Conservation (phyloP, 2,888 invertebrate species). For the Pycnomerus fuliginosus region DNA sequence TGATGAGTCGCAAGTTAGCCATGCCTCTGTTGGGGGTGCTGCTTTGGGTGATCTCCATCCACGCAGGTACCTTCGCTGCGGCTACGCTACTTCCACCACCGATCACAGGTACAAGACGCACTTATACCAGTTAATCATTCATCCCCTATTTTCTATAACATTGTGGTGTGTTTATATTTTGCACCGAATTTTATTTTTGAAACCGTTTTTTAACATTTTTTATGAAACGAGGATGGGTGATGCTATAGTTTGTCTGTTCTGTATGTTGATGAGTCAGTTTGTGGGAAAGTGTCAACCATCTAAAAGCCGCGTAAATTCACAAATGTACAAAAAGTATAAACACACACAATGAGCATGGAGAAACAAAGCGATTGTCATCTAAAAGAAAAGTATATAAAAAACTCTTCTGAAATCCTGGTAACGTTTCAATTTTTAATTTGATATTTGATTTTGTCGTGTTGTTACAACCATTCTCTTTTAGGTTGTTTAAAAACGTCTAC, state of each 20-base stretch:
- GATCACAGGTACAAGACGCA: slow-evolving; percentile 29
- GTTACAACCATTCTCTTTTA: slow-evolving; percentile 32
- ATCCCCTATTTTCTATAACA: not conserved
- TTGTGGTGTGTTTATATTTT: slow-evolving; percentile 19
- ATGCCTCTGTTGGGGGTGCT: slow-evolving; percentile 30
- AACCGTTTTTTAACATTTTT: too few relatives aligned
- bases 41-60: slow-evolving; percentile 30
- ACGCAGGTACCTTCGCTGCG: slow-evolving; percentile 29
- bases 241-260: not conserved
- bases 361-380: slow-evolving; percentile 10
- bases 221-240: too few relatives aligned
- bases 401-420: slow-evolving; percentile 16
- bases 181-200: too few relatives aligned
- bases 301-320: too few relatives aligned
- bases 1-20: slow-evolving; percentile 27
- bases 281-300: too few relatives aligned
- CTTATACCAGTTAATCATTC: slow-evolving; percentile 21
- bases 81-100: slow-evolving; percentile 28
- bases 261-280: too few relatives aligned
- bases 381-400: slow-evolving; percentile 6
- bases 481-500: slow-evolving; percentile 30
- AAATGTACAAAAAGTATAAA: slow-evolving; percentile 12
- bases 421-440: slow-evolving; percentile 17
- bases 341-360: slow-evolving; percentile 11
- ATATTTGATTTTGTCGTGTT: slow-evolving; percentile 10